phyloP scores from a whole-genome alignment of 2,113 vertebrate genomes.

The Malurus alboscapulatus region DNA sequence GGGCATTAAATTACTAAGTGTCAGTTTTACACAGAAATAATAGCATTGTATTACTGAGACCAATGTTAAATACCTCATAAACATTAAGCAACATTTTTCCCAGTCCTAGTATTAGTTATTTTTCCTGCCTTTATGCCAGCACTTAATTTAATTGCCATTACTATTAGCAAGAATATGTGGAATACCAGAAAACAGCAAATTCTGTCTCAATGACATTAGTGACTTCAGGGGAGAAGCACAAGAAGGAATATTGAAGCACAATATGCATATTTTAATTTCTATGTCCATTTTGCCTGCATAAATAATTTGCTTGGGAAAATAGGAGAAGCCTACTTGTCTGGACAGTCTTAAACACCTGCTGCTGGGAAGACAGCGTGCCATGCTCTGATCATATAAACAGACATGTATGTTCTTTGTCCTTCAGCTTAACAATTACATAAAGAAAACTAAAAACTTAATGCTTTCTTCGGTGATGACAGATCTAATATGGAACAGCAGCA shows the following conservation, averaged over 20 bases:
- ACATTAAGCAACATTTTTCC: background rate
- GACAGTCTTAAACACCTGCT: background rate
- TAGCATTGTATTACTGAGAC: background rate
- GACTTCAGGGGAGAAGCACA: background rate
- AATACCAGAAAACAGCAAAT: background rate
- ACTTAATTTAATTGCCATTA: background rate
- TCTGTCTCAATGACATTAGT: background rate
- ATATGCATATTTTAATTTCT: background rate
- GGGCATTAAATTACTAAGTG: background rate
- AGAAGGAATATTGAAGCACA: background rate
- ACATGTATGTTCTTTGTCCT: background rate
- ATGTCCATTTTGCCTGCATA: background rate
- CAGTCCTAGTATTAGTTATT: background rate
- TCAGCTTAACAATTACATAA: background rate
- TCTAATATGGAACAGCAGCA: background rate
- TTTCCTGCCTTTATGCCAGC: background rate
- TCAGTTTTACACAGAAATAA: constrained; percentile 9
- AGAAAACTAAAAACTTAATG: background rate
- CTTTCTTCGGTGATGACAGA: background rate
- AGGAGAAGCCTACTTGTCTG: background rate
- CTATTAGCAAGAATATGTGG: background rate
- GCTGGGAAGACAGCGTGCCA: background rate
- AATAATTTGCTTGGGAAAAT: background rate
- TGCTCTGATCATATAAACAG: background rate
- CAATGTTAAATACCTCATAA: constrained; percentile 8